These are phyloP conservation scores for Caenorhabditis wallacei DNA, from an alignment of 2,888 invertebrate genomes.

Conservation along the genomic window DNA sequence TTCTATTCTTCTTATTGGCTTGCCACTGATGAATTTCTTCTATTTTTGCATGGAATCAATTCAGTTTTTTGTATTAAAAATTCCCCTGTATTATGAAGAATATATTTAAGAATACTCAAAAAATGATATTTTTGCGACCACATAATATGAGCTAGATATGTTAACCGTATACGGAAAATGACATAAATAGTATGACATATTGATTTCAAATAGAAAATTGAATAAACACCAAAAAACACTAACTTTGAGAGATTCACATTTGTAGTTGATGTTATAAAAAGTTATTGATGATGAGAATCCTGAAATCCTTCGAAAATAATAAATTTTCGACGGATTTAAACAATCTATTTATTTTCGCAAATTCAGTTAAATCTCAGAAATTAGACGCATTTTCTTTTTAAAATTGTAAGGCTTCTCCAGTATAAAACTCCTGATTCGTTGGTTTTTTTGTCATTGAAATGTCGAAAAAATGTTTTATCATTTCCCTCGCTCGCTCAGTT, in stretches of 20 bases:
- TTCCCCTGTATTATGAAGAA: no score
- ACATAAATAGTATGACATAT: no score
- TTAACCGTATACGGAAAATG: no score
- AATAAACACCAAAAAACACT: no score
- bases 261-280: conserved; percentile 6
- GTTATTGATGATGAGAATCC: background rate
- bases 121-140: no score
- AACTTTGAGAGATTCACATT: background rate
- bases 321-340: conserved; percentile 11
- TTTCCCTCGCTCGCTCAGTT: background rate
- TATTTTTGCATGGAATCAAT: no score
- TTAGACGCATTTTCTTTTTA: conserved; percentile 7
- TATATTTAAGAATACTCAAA: no score
- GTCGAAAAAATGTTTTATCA: background rate
- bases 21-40: no score
- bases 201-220: no score
- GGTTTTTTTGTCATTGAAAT: background rate
- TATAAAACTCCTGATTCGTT: conserved; percentile 18
- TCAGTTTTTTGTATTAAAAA: no score
- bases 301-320: background rate
- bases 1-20: background rate
- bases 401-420: conserved; percentile 2
- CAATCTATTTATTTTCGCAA: conserved; percentile 9
- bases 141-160: no score
- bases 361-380: conserved; percentile 22